phyloP scores from a whole-genome alignment of 2,888 invertebrate species.

The Himalopsyche anomala region DNA sequence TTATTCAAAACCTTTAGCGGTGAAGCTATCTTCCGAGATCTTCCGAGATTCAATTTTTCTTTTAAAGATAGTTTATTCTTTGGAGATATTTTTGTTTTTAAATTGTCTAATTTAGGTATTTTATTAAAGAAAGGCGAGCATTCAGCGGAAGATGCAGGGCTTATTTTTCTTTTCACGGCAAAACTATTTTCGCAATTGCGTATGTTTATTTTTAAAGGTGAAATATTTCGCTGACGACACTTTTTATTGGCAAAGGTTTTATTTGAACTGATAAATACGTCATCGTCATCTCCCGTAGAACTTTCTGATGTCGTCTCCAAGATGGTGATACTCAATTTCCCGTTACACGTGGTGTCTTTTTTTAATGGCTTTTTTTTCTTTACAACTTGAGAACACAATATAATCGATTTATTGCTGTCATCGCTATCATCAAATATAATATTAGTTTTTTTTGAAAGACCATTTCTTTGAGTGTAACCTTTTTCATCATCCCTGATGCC shows the following conservation, averaged over 20 bases:
- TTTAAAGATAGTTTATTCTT: constrained; percentile 44
- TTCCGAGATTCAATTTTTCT: constrained; percentile 47
- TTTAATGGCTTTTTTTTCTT: constrained; percentile 46
- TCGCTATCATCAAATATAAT: constrained; percentile 50
- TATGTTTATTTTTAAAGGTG: constrained; percentile 29
- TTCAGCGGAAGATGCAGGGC: constrained; percentile 65
- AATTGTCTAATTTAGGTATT: constrained; percentile 67
- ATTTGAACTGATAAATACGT: constrained; percentile 18
- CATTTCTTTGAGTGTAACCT: not conserved
- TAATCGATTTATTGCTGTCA: constrained; percentile 59
- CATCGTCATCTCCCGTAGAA: constrained; percentile 67
- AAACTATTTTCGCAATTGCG: not conserved
- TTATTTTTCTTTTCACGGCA: constrained; percentile 69
- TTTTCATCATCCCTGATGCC: constrained; percentile 18
- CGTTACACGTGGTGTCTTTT: constrained; percentile 14
- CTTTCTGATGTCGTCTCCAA: constrained; percentile 62
- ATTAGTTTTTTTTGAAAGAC: not conserved
- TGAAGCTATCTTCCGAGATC: not conserved
- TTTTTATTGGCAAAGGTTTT: constrained; percentile 12
- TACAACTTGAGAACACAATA: constrained; percentile 61
- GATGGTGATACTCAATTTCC: constrained; percentile 58
- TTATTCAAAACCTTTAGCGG: not conserved
- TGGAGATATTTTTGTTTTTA: constrained; percentile 14
- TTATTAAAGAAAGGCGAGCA: constrained; percentile 74
- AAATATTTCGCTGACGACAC: not conserved